These are phyloP conservation scores for Phaedon cochleariae DNA, from an alignment of 2,888 invertebrate species.

Conservation along the genomic window DNA sequence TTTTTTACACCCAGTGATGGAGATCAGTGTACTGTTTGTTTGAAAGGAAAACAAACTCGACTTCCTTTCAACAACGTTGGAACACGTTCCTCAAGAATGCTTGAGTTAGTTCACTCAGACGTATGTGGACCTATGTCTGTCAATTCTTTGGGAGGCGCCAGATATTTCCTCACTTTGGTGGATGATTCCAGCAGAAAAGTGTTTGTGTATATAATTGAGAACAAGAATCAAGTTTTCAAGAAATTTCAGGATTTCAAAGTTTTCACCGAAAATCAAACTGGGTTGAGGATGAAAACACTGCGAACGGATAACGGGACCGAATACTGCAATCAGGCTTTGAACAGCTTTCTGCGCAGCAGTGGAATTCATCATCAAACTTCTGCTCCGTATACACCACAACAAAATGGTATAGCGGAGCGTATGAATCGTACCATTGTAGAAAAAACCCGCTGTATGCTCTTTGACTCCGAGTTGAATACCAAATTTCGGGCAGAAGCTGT, in stretches of 20 bases:
- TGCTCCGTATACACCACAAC: no score
- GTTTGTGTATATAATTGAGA: not conserved
- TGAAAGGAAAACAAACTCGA: not conserved
- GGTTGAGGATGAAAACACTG: not conserved
- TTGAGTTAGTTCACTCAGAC: not conserved
- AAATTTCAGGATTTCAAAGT: not conserved
- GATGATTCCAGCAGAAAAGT: no score
- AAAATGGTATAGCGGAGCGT: no score
- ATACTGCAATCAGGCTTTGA: no score
- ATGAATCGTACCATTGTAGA: not conserved
- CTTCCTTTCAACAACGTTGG: not conserved
- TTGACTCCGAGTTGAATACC: not conserved
- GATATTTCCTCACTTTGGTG: no score
- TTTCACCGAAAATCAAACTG: no score
- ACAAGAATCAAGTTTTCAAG: not conserved
- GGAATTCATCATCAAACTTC: no score
- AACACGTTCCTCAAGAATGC: not conserved
- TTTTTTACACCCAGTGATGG: not conserved
- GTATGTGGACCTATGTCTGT: no score
- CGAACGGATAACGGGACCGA: not conserved
- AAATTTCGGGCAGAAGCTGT: slow-evolving; percentile 5
- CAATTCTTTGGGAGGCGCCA: not conserved
- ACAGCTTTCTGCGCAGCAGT: not conserved
- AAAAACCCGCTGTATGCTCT: not conserved
- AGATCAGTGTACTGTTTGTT: not conserved